phyloP scores from a whole-genome alignment of 2,888 invertebrate species.

The Ariolimax columbianus region DNA sequence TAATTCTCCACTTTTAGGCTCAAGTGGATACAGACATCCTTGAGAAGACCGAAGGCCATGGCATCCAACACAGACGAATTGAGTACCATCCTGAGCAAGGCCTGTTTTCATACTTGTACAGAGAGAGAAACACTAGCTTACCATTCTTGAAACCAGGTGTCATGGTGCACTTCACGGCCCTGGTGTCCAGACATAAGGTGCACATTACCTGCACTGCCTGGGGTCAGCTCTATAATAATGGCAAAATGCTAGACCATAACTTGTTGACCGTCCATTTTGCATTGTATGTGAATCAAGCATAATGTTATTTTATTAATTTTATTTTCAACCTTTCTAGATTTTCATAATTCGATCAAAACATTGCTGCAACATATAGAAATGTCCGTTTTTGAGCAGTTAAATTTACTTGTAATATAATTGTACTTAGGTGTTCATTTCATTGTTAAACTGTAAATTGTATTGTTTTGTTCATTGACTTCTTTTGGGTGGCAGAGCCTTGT shows the following conservation, averaged over 20 bases:
- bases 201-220: slow-evolving; percentile 51
- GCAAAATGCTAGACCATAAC: slow-evolving; percentile 38
- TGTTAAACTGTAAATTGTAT: too few relatives aligned
- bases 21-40: slow-evolving; percentile 10
- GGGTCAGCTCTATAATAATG: slow-evolving; percentile 42
- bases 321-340: neutral
- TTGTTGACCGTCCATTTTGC: slow-evolving; percentile 38
- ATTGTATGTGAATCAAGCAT: slow-evolving; percentile 23
- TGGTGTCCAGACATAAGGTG: slow-evolving; percentile 23
- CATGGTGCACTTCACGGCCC: slow-evolving; percentile 51
- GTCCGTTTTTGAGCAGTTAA: too few relatives aligned
- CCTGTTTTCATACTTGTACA: slow-evolving; percentile 46
- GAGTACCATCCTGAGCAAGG: slow-evolving; percentile 43
- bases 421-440: too few relatives aligned
- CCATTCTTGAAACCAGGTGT: slow-evolving; percentile 49
- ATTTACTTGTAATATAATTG: too few relatives aligned
- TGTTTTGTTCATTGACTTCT: too few relatives aligned
- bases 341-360: too few relatives aligned
- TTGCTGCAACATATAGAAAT: too few relatives aligned
- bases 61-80: neutral
- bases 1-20: neutral
- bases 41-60: neutral
- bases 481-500: too few relatives aligned
- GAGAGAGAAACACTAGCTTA: slow-evolving; percentile 22
- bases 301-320: neutral